These are phyloP conservation scores for Bufo gargarizans DNA, from an alignment of 2,113 vertebrate species.

Conservation along the genomic window DNA sequence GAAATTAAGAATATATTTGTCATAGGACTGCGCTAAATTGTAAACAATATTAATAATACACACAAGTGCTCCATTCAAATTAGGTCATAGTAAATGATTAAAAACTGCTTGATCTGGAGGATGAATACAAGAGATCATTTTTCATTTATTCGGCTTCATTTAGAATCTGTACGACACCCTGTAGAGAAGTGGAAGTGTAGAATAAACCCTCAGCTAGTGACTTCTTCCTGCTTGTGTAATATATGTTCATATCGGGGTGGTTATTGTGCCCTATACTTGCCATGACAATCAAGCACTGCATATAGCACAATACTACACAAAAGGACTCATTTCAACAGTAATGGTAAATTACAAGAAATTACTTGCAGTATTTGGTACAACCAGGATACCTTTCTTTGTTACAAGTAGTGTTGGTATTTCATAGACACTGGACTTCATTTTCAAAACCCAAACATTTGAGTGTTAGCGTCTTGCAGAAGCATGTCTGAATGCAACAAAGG, in stretches of 20 bases:
- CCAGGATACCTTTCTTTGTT: too few relatives aligned
- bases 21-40: constrained; percentile 3
- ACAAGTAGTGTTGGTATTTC: too few relatives aligned
- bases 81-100: constrained; percentile 36
- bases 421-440: too few relatives aligned
- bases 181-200: background rate
- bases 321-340: too few relatives aligned
- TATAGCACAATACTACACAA: background rate
- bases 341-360: background rate
- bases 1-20: background rate
- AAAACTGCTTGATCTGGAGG: background rate
- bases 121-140: constrained; percentile 3
- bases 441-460: too few relatives aligned
- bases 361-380: background rate
- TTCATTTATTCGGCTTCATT: background rate
- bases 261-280: background rate
- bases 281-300: background rate
- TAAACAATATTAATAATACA: constrained; percentile 30
- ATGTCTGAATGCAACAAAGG: too few relatives aligned
- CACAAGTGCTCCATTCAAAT: constrained; percentile 3
- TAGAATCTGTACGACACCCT: background rate
- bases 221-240: background rate
- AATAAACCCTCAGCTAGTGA: background rate
- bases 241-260: background rate
- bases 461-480: too few relatives aligned